Conservation (phyloP, 1,140 invertebrate species). For the Papilio polytes region DNA sequence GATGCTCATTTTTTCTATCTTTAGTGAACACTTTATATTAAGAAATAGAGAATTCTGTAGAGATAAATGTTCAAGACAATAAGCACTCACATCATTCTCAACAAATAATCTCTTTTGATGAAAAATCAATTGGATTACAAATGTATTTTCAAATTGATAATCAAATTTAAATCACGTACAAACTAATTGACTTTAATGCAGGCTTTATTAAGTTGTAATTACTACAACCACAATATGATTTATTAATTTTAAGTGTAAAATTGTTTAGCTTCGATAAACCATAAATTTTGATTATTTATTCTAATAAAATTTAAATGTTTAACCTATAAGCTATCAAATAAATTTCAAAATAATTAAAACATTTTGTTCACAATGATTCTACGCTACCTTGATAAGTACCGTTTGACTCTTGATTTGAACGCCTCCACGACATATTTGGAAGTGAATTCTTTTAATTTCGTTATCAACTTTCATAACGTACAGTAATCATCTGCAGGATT, state of each 20-base stretch:
- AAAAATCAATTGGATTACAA: not conserved
- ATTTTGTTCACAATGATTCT: no score
- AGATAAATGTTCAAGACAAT: no score
- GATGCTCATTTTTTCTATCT: not conserved
- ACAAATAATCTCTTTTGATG: no score
- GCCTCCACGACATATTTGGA: no score
- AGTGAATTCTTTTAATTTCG: not conserved
- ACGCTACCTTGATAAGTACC: no score
- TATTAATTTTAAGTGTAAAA: slow-evolving; percentile 9
- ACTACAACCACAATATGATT: not conserved
- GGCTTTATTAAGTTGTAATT: slow-evolving; percentile 2
- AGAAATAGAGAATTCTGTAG: not conserved
- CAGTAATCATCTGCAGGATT: slow-evolving; percentile 15
- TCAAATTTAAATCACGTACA: not conserved
- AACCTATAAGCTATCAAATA: not conserved
- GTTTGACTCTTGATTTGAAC: no score
- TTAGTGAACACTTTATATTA: not conserved
- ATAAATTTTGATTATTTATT: not conserved
- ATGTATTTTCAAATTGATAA: not conserved
- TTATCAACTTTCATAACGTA: slow-evolving; percentile 2
- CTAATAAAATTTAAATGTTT: not conserved
- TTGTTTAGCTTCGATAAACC: not conserved
- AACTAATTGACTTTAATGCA: slow-evolving; percentile 9
- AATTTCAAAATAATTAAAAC: no score
- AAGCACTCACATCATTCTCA: no score